These are phyloP conservation scores for Saturnia pavonia DNA, from an alignment of 2,888 invertebrate species.

Conservation along the genomic window DNA sequence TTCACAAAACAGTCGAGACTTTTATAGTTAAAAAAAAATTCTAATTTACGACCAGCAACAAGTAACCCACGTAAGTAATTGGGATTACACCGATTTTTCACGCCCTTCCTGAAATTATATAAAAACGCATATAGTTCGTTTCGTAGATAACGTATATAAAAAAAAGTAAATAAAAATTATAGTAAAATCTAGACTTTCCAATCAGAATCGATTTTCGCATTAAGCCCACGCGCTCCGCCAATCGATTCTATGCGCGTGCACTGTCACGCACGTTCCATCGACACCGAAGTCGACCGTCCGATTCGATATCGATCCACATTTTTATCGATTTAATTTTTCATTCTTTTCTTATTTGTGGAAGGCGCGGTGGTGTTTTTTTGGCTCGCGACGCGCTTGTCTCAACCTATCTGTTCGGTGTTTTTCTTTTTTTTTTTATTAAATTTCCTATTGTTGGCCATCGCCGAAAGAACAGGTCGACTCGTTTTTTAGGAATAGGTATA, in stretches of 20 bases:
- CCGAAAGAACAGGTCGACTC: conserved; percentile 48
- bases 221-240: conserved; percentile 52
- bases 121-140: conserved; percentile 3
- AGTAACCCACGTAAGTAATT: neutral
- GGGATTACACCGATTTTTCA: neutral
- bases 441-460: conserved; percentile 51
- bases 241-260: conserved; percentile 62
- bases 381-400: conserved; percentile 55
- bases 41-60: neutral
- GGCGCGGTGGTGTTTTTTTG: conserved; percentile 59
- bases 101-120: conserved; percentile 12
- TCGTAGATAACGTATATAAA: conserved; percentile 10
- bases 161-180: conserved; percentile 18
- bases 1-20: too few relatives aligned
- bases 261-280: conserved; percentile 68
- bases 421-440: conserved; percentile 39
- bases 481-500: conserved; percentile 56
- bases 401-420: conserved; percentile 57
- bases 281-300: conserved; percentile 51
- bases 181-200: conserved; percentile 20
- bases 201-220: conserved; percentile 62
- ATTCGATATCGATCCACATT: conserved; percentile 62
- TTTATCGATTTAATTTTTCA: conserved; percentile 43
- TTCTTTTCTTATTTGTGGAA: conserved; percentile 42
- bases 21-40: neutral